Evolutionary conservation across 1,140 invertebrate genomes (phyloP), one percentile per base, ranked within the genome.

Genomic region (Palaemon carinicauda): DNA sequence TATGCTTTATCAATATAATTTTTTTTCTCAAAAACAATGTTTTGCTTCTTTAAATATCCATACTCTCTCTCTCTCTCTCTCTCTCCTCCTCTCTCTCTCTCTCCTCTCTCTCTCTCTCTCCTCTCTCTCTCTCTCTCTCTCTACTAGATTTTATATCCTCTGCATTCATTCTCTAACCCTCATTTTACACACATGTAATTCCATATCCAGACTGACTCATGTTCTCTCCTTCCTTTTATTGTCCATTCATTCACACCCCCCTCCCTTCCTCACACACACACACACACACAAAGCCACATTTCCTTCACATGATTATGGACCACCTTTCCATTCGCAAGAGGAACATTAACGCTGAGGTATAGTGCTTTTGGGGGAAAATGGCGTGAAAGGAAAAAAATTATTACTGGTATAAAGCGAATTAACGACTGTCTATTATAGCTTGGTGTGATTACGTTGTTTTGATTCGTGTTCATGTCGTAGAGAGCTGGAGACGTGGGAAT

Each of bases 111-210:
- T n/a, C 73, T 75, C 73, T 41, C 33, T 31, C 73, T 41, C 73
- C n/a, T 75, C 73, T 75, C 27, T 75, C 73, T 75, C 27, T 33
- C 73, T 75, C 73, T 75, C 56, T 60, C 56, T 60, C 56, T 60
- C 56, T 60, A 5, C 4, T 24, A 14, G 19, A 1, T 24, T 60
- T 24, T 60, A n/a, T 7, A 10, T 12, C 24, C 56, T n/a, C 56
- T 60, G 10, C 1, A n/a, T 74, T 29, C 29, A 3, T 74, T 24
- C 29, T 24, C 29, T 9, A 24, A n/a, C 27, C 12, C 29, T 27
- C 29, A 21, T 74, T 31, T 29, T 27, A 27, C 24, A 14, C 71
- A 27, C 71, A n/a, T n/a, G n/a, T 74, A 21, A 27, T 31, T 74
- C 71, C 31, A 3, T 27, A 21, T 75, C 73, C 31, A 21, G n/a